Base-by-base conservation (phyloP, 2,797 vertebrate species). In the Halcyon smyrnensis region DNA sequence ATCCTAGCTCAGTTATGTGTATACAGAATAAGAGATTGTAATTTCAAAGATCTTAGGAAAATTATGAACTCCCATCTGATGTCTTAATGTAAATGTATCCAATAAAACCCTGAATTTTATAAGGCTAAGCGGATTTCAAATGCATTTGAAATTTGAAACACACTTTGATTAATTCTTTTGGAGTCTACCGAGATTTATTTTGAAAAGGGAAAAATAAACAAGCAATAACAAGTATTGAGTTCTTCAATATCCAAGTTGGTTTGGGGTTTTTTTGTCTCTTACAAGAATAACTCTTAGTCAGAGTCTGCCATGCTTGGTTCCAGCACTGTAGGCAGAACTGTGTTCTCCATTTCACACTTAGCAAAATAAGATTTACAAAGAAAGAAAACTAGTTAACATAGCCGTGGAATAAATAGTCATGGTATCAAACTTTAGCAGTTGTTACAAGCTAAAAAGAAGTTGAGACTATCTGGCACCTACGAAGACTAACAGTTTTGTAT, bases 11-110 rank as follows among this genome's bases (percentile, higher is more conserved):
- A 83, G 56, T 84, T 28, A 65, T 91, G 21, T 15, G 3, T 51
- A 19, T 39, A 54, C 17, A 79, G 56, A 90, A 92, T 17, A 9
- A 84, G 48, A 81, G 27, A 69, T 1, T 75, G 15, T 32, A 60
- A 93, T 92, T 93, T 93, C 73, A 86, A 80, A 91, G 36, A 50
- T 32, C 19, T 65, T 88, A 56, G 28, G 73, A 94, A 93, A 84
- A 87, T 41, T 0, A 90, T 56, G 28, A 88, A 30, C 13, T 89
- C 57, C 13, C 6, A 9, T 60, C 46, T 64, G 37, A 82, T 59
- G n/a, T 51, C 48, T 89, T 95, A 59, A 86, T 69, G 74, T 46
- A 89, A 81, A 93, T 39, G 21, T 14, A 79, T 50, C 37, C 73
- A 90, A 59, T 74, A 79, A 85, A 86, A 14, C 5, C 4, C 7